Evolutionary conservation across 1,140 invertebrate species (phyloP).

Genomic region (Protaetia brevitarsis): DNA sequence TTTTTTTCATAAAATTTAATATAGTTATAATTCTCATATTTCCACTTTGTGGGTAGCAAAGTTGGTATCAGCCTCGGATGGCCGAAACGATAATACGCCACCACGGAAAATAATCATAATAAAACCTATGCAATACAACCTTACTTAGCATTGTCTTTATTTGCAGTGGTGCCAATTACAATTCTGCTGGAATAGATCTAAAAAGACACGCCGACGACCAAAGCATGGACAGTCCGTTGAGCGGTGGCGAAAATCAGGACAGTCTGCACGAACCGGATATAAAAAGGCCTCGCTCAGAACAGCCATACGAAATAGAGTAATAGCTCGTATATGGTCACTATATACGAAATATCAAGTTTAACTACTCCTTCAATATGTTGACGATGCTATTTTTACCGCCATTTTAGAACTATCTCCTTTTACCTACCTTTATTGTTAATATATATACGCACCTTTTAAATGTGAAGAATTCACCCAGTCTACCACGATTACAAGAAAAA

Average conservation of each 20-base stretch:
- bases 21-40: too few species aligned
- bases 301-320: conserved; percentile 46
- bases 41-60: too few species aligned
- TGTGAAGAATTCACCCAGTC: too few species aligned
- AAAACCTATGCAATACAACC: neutral
- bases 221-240: conserved; percentile 43
- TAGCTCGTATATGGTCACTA: conserved; percentile 15
- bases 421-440: too few species aligned
- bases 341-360: conserved; percentile 25
- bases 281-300: conserved; percentile 42
- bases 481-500: too few species aligned
- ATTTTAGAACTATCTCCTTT: too few species aligned
- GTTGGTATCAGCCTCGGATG: neutral
- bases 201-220: conserved; percentile 46
- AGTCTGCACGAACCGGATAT: conserved; percentile 43
- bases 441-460: too few species aligned
- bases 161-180: conserved; percentile 33
- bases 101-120: neutral
- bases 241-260: conserved; percentile 38
- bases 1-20: too few species aligned
- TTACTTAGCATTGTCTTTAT: conserved; percentile 20
- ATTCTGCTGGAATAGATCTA: conserved; percentile 39
- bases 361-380: neutral
- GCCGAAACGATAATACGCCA: neutral
- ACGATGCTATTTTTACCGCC: neutral